Evolutionary conservation across 2,888 invertebrate species (phyloP), one percentile per base, ranked within the genome.

Genomic region (Phrixothrix hirtus): DNA sequence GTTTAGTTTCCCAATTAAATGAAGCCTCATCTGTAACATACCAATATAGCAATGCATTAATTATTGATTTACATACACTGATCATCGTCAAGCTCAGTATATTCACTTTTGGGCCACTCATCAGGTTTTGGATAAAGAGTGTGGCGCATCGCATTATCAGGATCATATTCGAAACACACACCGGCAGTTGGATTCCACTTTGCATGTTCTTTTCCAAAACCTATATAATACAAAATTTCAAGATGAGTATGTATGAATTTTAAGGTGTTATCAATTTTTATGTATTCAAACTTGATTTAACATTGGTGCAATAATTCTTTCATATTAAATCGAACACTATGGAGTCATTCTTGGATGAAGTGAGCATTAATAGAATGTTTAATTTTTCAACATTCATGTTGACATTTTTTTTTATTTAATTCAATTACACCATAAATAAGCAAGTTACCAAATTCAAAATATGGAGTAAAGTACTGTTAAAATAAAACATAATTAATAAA

Each of bases 121-220:
- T 97, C 96, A 1, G 97, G 96, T 73, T 94, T 96, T 0, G 97
- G 96, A 66, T 82, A 96, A 25, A 95, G 79, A 1, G 98, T 99
- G 70, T 99, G 99, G 29, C 95, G 81, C 85, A 99, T 90, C 0
- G 90, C 80, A 78, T 99, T 99, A 71, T 99, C 99, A 0, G 99
- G 99, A 78, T 99, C 99, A 78, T 99, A 99, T 76, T 99, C 99
- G 77, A 99, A 99, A 41, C 92, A 90, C 1, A 99, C 97, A 31
- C 97, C 97, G 38, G 94, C 93, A 0, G 99, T 99, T 1, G 99
- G 99, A 78, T 98, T 99, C 99, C 99, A 99, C 76, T 99, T 99
- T 0, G 99, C 99, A 78, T 99, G 99, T 73, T 99, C 99, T 72
- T 99, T 99, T 0, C 97, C 95, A 78, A 95, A 95, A 2, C 75